Evolutionary conservation across 2,888 invertebrate species (phyloP), one percentile per base, ranked within the genome.

Genomic region (Phrixothrix hirtus): DNA sequence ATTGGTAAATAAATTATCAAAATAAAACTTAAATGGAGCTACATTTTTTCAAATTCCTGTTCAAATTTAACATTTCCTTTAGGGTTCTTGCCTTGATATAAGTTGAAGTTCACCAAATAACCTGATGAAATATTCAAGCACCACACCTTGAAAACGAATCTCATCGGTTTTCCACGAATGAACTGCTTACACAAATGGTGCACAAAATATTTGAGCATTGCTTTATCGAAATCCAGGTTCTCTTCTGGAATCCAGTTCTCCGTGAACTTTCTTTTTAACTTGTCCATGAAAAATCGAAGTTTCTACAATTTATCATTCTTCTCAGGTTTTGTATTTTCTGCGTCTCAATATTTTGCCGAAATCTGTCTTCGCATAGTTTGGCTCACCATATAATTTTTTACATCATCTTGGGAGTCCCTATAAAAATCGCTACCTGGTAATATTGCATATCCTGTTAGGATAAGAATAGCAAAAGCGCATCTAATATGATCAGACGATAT

Each of bases 131-230:
- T 42, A 44, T 53, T 56, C 15, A 60, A 36, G 9, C 52, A 55
- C 55, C 53, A 58, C 9, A 43, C 15, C 29, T 59, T 59, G 30
- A 49, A 59, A 1, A 50, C 56, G 34, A 39, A 57, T 37, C 27
- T 46, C 11, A 51, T 43, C 2, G 29, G 29, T 26, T 58, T 58
- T 7, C 53, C 55, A 14, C 59, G 56, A 3, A 70, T 58, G 46
- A 61, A 70, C 56, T 68, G 67, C 49, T 69, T 69, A 50, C 61
- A 67, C 36, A 57, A 13, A 73, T n/a, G n/a, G n/a, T n/a, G n/a
- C n/a, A n/a, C n/a, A n/a, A n/a, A n/a, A 64, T 70, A 68, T 21
- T 59, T 53, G 1, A 67, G 55, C 63, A 69, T 66, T n/a, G 52
- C 46, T 53, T 69, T 65, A 58, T 70, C 65, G 34, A 44, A 58